phyloP scores from a whole-genome alignment of 2,888 invertebrate genomes.

The Drosophila formosana region DNA sequence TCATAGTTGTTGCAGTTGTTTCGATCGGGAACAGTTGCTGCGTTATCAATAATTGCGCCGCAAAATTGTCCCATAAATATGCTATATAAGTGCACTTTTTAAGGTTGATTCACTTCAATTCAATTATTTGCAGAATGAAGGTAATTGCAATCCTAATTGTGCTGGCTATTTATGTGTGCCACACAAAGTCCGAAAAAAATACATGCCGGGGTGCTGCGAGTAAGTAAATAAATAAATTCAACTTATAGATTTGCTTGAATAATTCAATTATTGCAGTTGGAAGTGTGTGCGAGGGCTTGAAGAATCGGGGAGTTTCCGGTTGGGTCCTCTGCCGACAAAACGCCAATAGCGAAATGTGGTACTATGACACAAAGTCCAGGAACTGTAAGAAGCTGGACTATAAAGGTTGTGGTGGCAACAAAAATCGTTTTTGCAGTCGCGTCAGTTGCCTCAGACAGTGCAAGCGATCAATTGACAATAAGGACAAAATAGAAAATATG shows the following conservation, averaged over 20 bases:
- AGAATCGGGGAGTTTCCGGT: conserved; percentile 18
- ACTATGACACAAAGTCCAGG: conserved; percentile 11
- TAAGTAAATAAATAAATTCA: not conserved
- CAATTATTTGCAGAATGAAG: conserved; percentile 25
- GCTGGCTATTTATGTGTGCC: conserved; percentile 10
- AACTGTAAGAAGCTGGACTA: conserved; percentile 30
- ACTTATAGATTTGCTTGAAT: not conserved
- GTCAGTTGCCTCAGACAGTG: conserved; percentile 10
- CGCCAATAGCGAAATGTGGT: conserved; percentile 42
- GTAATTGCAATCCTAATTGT: conserved; percentile 5
- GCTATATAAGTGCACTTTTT: not conserved
- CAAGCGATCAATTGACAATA: not conserved
- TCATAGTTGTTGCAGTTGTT: conserved; percentile 1
- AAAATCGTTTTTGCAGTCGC: conserved; percentile 40
- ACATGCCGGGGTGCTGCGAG: conserved; percentile 16
- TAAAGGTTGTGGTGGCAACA: conserved; percentile 43
- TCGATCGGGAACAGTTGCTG: not conserved
- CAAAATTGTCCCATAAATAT: not conserved
- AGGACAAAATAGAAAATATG: too few relatives aligned
- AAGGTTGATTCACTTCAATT: not conserved
- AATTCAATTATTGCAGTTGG: not conserved
- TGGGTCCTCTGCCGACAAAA: conserved; percentile 7
- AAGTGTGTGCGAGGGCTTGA: not conserved
- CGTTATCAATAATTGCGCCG: not conserved
- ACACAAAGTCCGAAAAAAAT: not conserved